A percentile compares a stretch with the other conserved stretches of the same genome.
phyloP scores from a whole-genome alignment of 2,797 vertebrate genomes.

The Rhinella marina region DNA sequence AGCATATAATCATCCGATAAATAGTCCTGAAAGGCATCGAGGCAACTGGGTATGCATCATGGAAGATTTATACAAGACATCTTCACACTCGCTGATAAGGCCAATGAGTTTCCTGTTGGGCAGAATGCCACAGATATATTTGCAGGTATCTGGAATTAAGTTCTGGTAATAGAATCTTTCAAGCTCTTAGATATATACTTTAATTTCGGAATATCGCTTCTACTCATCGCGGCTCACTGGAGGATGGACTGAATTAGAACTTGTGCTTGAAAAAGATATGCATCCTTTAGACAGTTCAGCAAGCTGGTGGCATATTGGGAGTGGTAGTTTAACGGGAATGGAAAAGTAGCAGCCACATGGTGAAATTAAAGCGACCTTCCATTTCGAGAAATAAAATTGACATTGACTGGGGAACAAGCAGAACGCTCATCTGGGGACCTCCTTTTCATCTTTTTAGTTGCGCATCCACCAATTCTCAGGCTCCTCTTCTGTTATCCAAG shows the following conservation, averaged over 20 bases:
- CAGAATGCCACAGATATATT: conserved; percentile 38
- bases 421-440: too few species aligned
- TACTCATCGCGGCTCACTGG: conserved; percentile 5
- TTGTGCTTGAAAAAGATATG: background rate
- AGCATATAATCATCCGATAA: conserved; percentile 60
- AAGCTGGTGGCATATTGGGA: background rate
- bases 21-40: conserved; percentile 47
- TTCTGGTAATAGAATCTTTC: conserved; percentile 49
- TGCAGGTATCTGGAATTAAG: conserved; percentile 39
- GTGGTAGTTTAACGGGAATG: background rate
- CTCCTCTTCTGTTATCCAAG: too few species aligned
- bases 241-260: conserved; percentile 13
- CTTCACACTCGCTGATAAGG: conserved; percentile 52
- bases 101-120: conserved; percentile 43
- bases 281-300: background rate
- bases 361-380: too few species aligned
- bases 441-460: too few species aligned
- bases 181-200: conserved; percentile 36
- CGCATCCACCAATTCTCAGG: too few species aligned
- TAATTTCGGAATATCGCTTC: conserved; percentile 35
- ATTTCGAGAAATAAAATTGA: too few species aligned
- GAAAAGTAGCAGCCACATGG: background rate
- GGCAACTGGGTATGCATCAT: conserved; percentile 31
- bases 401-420: too few species aligned
- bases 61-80: conserved; percentile 52